Conservation (phyloP, 1,140 invertebrate species). For the Chlorops oryzae region DNA sequence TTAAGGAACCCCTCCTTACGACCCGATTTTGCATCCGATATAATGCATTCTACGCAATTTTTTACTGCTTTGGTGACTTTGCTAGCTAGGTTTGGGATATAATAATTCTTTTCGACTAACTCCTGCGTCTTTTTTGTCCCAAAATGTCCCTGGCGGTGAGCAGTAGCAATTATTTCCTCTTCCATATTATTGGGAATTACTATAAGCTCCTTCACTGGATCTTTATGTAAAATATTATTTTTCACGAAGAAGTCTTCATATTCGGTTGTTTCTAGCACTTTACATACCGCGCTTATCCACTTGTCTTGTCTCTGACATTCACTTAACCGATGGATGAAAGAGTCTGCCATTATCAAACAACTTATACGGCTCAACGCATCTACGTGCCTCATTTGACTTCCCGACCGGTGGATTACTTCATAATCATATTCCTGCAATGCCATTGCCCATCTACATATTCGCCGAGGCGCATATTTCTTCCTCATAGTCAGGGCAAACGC, state of each 20-base stretch:
- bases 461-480: slow-evolving; percentile 27
- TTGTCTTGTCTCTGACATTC: slow-evolving; percentile 15
- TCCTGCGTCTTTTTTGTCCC: slow-evolving; percentile 40
- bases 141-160: slow-evolving; percentile 44
- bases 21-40: slow-evolving; percentile 30
- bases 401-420: slow-evolving; percentile 21
- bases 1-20: slow-evolving; percentile 43
- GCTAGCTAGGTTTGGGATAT: slow-evolving; percentile 31
- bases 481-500: slow-evolving; percentile 37
- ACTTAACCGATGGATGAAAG: slow-evolving; percentile 9
- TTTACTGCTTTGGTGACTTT: slow-evolving; percentile 34
- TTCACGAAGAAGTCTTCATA: slow-evolving; percentile 17
- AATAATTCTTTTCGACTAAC: slow-evolving; percentile 42
- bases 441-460: slow-evolving; percentile 28
- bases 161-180: slow-evolving; percentile 29
- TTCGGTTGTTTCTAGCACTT: neutral
- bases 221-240: slow-evolving; percentile 27
- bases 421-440: slow-evolving; percentile 29
- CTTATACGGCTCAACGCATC: slow-evolving; percentile 28
- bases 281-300: neutral
- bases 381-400: slow-evolving; percentile 27
- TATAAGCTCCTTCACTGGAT: slow-evolving; percentile 15
- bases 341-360: slow-evolving; percentile 2
- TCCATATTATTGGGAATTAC: slow-evolving; percentile 33
- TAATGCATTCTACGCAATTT: slow-evolving; percentile 39